phyloP scores from a whole-genome alignment of 1,140 invertebrate species.

The Caerostris extrusa region DNA sequence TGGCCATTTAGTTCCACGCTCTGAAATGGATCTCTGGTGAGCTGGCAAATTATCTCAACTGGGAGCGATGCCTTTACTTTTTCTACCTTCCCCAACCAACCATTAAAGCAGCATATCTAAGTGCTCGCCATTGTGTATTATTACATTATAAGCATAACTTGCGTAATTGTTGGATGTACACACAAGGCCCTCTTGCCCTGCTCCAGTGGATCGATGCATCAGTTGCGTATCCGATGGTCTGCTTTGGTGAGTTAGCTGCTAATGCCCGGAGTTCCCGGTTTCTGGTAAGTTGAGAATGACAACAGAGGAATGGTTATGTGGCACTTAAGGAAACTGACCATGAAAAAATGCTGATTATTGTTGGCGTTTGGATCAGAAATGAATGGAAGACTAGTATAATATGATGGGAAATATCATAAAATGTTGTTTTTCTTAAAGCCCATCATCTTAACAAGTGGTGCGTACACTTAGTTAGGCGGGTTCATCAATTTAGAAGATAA shows the following conservation, averaged over 20 bases:
- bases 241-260: slow-evolving; percentile 25
- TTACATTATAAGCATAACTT: slow-evolving; percentile 23
- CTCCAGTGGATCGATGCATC: slow-evolving; percentile 14
- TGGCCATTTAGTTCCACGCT: slow-evolving; percentile 35
- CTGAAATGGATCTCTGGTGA: background rate
- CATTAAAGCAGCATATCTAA: slow-evolving; percentile 59
- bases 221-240: background rate
- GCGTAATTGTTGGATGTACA: slow-evolving; percentile 45
- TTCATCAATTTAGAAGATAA: too few species aligned
- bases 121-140: slow-evolving; percentile 42
- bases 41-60: slow-evolving; percentile 4
- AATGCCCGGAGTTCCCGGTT: background rate
- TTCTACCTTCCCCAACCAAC: background rate
- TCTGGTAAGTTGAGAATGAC: background rate
- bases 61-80: background rate
- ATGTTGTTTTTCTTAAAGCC: too few species aligned
- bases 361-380: too few species aligned
- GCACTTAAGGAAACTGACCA: too few species aligned
- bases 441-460: too few species aligned
- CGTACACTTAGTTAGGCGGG: too few species aligned
- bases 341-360: too few species aligned
- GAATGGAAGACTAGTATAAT: too few species aligned
- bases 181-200: background rate
- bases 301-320: too few species aligned
- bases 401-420: too few species aligned